These are phyloP conservation scores for Catocala nupta DNA, from an alignment of 2,888 invertebrate genomes.

Conservation along the genomic window DNA sequence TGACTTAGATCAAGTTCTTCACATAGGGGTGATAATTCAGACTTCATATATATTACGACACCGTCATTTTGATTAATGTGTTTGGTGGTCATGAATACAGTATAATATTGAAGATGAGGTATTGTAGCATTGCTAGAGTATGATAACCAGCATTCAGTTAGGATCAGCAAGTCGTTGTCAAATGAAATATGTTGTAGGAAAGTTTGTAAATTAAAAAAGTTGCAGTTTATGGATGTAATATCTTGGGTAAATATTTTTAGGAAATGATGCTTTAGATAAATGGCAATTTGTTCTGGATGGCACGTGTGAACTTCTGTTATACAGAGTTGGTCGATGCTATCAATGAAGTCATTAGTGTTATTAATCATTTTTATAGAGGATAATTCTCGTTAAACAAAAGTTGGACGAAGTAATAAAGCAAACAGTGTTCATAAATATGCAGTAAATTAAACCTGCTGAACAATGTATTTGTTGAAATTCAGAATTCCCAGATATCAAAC, in stretches of 20 bases:
- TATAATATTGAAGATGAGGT: background rate
- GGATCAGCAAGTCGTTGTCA: background rate
- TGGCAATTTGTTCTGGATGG: too few relatives aligned
- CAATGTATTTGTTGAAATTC: too few relatives aligned
- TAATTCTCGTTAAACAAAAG: too few relatives aligned
- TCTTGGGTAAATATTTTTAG: background rate
- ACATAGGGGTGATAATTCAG: background rate
- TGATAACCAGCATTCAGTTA: constrained; percentile 5
- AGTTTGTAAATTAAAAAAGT: background rate
- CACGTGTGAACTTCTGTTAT: too few relatives aligned
- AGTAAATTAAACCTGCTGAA: too few relatives aligned
- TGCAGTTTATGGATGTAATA: background rate
- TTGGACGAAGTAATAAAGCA: too few relatives aligned
- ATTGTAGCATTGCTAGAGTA: background rate
- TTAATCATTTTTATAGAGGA: too few relatives aligned
- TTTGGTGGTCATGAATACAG: background rate
- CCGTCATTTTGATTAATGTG: constrained; percentile 6
- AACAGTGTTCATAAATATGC: too few relatives aligned
- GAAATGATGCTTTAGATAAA: too few relatives aligned
- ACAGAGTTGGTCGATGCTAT: too few relatives aligned
- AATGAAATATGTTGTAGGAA: background rate
- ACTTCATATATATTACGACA: background rate
- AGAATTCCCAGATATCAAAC: too few relatives aligned
- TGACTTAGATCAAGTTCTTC: background rate
- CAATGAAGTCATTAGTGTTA: too few relatives aligned